These are phyloP conservation scores for Leuctra nigra DNA, from an alignment of 2,888 invertebrate species.

Conservation along the genomic window DNA sequence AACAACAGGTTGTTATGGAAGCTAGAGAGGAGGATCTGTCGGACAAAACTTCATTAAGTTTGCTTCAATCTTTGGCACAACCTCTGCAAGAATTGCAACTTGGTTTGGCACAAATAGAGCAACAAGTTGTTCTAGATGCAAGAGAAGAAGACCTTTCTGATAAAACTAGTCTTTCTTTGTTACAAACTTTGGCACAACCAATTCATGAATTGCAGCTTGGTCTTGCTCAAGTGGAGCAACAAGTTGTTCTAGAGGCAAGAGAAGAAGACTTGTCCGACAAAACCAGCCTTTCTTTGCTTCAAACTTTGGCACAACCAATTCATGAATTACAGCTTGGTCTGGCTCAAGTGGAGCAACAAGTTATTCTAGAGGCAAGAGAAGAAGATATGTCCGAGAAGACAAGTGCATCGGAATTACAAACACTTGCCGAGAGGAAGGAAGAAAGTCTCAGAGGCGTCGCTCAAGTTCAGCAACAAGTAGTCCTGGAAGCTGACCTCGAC, in stretches of 20 bases:
- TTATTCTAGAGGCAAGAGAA: constrained; percentile 5
- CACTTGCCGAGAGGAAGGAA: constrained; percentile 23
- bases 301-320: constrained; percentile 23
- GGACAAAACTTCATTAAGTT: constrained; percentile 18
- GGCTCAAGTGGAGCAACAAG: constrained; percentile 19
- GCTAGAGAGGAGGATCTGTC: constrained; percentile 13
- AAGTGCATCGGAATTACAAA: constrained; percentile 15
- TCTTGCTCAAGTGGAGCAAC: constrained; percentile 5
- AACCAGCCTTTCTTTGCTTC: not conserved
- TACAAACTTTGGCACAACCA: constrained; percentile 2
- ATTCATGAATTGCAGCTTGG: constrained; percentile 13
- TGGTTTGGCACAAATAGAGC: constrained; percentile 24
- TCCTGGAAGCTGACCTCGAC: constrained; percentile 17
- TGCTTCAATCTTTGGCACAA: constrained; percentile 25
- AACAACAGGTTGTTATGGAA: constrained; percentile 15
- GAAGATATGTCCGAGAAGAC: constrained; percentile 29
- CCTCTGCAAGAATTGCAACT: constrained; percentile 27
- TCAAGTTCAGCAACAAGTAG: constrained; percentile 38
- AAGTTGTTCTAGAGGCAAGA: constrained; percentile 15
- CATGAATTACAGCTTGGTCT: constrained; percentile 21
- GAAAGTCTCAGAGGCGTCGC: constrained; percentile 37
- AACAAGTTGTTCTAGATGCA: constrained; percentile 22
- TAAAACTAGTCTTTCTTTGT: not conserved
- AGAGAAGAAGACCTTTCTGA: constrained; percentile 24
- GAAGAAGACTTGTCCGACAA: constrained; percentile 7